These are phyloP conservation scores for Drosophila hawaiiensis DNA, from an alignment of 2,888 invertebrate genomes.

Conservation along the genomic window DNA sequence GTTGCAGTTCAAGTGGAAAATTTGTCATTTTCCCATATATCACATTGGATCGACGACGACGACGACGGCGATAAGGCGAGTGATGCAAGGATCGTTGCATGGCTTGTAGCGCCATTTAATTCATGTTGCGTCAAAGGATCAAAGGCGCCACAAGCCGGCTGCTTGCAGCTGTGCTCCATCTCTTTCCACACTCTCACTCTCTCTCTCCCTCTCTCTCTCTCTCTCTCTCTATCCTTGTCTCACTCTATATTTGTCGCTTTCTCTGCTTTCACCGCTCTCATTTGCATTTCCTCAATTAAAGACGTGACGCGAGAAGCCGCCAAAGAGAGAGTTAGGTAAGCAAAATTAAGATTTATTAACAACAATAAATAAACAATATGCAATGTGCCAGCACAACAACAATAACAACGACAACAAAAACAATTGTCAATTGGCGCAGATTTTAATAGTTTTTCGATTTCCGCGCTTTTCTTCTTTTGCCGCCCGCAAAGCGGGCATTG, in stretches of 20 bases:
- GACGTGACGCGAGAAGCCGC: constrained; percentile 53
- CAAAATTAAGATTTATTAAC: constrained; percentile 80
- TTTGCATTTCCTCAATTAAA: constrained; percentile 73
- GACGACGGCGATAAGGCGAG: constrained; percentile 60
- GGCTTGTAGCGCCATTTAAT: constrained; percentile 69
- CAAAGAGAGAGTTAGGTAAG: constrained; percentile 71
- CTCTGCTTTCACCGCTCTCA: constrained; percentile 66
- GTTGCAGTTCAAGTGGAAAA: constrained; percentile 74
- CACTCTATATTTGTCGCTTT: constrained; percentile 17
- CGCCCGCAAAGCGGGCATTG: constrained; percentile 36
- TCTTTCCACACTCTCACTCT: constrained; percentile 9
- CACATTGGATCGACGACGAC: constrained; percentile 45
- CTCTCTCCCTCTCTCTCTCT: constrained; percentile 1
- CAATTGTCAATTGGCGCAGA: constrained; percentile 42
- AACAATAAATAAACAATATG: constrained; percentile 72
- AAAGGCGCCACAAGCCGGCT: constrained; percentile 77
- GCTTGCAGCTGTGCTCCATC: constrained; percentile 30
- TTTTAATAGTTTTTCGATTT: constrained; percentile 33
- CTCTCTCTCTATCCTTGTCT: constrained; percentile 15
- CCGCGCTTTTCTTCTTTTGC: constrained; percentile 50
- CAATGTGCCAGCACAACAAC: constrained; percentile 3
- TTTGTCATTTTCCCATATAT: constrained; percentile 79
- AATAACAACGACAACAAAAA: constrained; percentile 16
- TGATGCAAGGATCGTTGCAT: constrained; percentile 46
- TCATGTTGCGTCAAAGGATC: constrained; percentile 82